These are phyloP conservation scores for Cervus canadensis DNA, from an alignment of 2,113 vertebrate genomes.

Conservation along the genomic window DNA sequence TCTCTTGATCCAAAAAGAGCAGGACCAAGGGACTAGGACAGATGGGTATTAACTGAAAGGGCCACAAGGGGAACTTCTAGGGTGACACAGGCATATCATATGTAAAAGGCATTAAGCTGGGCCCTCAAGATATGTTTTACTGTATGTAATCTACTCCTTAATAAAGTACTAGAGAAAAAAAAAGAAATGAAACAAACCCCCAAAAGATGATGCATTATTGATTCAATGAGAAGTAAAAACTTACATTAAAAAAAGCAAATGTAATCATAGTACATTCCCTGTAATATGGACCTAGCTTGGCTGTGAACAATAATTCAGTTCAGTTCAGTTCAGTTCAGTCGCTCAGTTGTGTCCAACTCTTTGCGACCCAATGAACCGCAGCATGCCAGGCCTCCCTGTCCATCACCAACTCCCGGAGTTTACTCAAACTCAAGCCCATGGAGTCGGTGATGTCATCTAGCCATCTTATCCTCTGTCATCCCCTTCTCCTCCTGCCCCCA, in stretches of 20 bases:
- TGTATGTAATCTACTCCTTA: background rate
- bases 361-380: too few species aligned
- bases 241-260: background rate
- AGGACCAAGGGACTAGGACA: too few species aligned
- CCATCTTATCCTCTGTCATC: too few species aligned
- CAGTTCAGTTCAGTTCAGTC: too few species aligned
- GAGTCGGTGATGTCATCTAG: too few species aligned
- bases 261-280: background rate
- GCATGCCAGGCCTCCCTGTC: too few species aligned
- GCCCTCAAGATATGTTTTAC: background rate
- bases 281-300: background rate
- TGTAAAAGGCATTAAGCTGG: background rate
- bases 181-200: background rate
- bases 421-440: too few species aligned
- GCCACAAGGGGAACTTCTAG: background rate
- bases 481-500: too few species aligned
- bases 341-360: too few species aligned
- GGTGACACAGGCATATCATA: too few species aligned
- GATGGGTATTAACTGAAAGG: background rate
- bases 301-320: background rate
- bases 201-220: background rate
- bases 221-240: background rate
- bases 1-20: background rate
- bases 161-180: background rate
- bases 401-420: too few species aligned